Evolutionary conservation across 2,113 vertebrate species (phyloP).

Genomic region (Ranitomeya imitator): DNA sequence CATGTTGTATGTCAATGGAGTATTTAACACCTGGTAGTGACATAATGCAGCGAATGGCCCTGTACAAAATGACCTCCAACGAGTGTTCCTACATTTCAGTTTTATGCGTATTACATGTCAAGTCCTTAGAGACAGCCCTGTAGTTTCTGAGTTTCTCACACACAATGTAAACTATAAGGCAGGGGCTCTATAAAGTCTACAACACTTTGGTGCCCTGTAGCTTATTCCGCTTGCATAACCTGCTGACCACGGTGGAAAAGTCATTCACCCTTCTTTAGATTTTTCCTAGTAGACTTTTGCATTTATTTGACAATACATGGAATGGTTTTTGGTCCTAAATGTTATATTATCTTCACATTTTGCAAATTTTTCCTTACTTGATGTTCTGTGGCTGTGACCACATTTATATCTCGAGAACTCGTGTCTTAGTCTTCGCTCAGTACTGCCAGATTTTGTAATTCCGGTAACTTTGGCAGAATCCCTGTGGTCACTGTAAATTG

Average conservation of each 20-base stretch:
- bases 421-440: not conserved
- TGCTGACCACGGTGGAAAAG: not conserved
- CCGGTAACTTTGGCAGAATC: not conserved
- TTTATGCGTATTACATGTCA: conserved; percentile 22
- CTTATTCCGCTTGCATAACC: not conserved
- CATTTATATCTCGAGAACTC: not conserved
- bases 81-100: not conserved
- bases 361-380: not conserved
- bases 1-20: conserved; percentile 36
- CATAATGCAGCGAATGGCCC: conserved; percentile 3
- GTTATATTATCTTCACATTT: not conserved
- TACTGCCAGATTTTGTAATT: not conserved
- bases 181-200: not conserved
- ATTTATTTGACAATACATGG: not conserved
- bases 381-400: not conserved
- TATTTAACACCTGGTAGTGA: conserved; percentile 45
- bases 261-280: not conserved
- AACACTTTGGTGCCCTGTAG: not conserved
- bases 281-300: not conserved
- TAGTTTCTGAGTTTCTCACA: not conserved
- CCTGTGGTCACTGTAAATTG: not conserved
- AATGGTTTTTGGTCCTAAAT: not conserved
- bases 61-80: not conserved
- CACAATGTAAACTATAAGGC: not conserved
- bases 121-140: not conserved